Evolutionary conservation across 1,140 invertebrate species (phyloP), one percentile per base, ranked within the genome.

Genomic region (Temnothorax curvispinosus): DNA sequence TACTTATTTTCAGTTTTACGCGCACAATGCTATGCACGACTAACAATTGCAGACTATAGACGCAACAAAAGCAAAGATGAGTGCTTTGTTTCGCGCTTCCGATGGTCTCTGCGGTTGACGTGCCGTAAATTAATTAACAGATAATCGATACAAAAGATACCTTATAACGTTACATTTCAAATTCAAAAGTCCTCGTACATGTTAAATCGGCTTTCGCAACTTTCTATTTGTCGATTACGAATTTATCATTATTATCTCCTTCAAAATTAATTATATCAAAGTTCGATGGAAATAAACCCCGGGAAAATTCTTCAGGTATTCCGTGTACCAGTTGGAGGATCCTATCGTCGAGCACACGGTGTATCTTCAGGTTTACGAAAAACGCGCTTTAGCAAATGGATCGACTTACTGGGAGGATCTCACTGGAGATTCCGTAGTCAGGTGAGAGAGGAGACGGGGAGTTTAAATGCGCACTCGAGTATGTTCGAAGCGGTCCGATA

Each of bases 291-390:
- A 81, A 44, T 81, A 56, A 81, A 56, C 9, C 15, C 13, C 13
- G 7, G 11, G 11, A 15, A 44, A 47, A 18, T 54, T 21, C n/a
- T 82, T 44, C 15, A 90, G 93, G 93, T 94, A 96, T 85, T 94
- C 93, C 0, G 94, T 95, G 27, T 96, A 96, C 80, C 89, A 91
- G 56, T 71, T 96, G 15, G 90, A 91, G 1, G 92, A 94, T 60
- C 95, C 96, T 1, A 75, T 90, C 41, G 78, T 95, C 13, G 92
- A 93, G 9, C 95, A 96, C 65, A 89, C 87, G 18, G 54, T 96
- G 2, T 88, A 93, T n/a, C 77, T 96, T 6, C 92, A 95, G 65
- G 90, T 96, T 35, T 96, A 93, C 87, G 93, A 95, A 81, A 96
- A 95, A 86, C 92, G 92, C 18, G 89, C 91, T 11, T 87, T 90